Evolutionary conservation across 1,140 invertebrate species (phyloP).

Genomic region (Leptoteleia sp.): DNA sequence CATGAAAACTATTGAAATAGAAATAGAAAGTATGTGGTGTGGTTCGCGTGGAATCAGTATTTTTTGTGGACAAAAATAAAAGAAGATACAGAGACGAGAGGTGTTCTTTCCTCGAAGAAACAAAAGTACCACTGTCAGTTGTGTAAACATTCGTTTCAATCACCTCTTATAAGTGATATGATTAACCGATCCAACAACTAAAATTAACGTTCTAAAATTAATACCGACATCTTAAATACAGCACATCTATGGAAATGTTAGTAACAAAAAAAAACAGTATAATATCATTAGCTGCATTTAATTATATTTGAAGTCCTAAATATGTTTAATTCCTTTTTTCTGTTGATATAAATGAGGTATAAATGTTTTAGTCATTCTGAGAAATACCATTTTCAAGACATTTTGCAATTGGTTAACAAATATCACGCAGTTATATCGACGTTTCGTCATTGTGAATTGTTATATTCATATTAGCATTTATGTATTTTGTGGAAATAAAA

Average conservation of each 20-base stretch:
- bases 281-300: too few species aligned
- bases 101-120: background rate
- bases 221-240: background rate
- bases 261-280: too few species aligned
- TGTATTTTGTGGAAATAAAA: conserved; percentile 11
- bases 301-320: too few species aligned
- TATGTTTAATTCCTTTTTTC: too few species aligned
- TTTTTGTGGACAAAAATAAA: conserved; percentile 19
- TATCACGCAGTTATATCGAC: conserved; percentile 7
- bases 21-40: conserved; percentile 44
- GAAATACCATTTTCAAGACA: background rate
- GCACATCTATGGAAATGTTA: background rate
- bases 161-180: background rate
- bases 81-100: background rate
- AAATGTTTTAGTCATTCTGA: background rate
- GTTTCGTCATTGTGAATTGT: conserved; percentile 8
- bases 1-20: conserved; percentile 36
- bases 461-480: conserved; percentile 18
- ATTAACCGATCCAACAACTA: background rate
- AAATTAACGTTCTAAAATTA: background rate
- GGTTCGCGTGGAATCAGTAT: conserved; percentile 9
- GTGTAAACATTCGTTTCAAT: conserved; percentile 19
- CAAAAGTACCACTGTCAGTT: conserved; percentile 2
- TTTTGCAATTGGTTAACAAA: conserved; percentile 1
- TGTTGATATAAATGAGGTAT: background rate